Base-by-base conservation (phyloP, 2,888 invertebrate species). In the Philereme vetulata region DNA sequence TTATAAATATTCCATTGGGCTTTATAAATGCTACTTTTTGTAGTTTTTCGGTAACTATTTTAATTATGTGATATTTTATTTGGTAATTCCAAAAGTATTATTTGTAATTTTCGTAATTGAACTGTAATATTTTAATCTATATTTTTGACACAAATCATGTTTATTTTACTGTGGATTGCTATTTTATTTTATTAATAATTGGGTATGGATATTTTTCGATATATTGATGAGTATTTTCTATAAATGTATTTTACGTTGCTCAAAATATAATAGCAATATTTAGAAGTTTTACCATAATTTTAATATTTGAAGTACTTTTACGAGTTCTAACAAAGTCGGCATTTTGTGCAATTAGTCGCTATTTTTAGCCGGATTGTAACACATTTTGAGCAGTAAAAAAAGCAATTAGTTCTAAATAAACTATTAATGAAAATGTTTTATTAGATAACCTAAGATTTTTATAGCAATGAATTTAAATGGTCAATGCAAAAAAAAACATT, bases 51-150 rank as follows among this genome's bases (percentile, higher is more conserved):
- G 54, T 54, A 43, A 10, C 59, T 47, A 44, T 21, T 56, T 44
- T 60, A 44, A 53, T 56, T 46, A 52, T 65, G 67, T 67, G 67
- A 69, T 69, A 65, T 62, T 56, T 51, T 60, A 33, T 53, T 53
- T 53, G 56, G 51, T 45, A 46, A 61, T 63, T 60, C 49, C 63
- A 66, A 66, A 66, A 66, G 66, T 68, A 68, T 68, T 68, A 66
- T 64, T 63, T 62, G 64, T 54, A 61, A 64, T 66, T 58, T 66
- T 45, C 5, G 7, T 7, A 32, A 50, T 53, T 54, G 34, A 54
- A 54, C 50, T 51, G 52, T 40, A 11, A 42, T 46, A 21, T 54
- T 40, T 42, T 32, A 38, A 9, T 34, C 10, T 48, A 43, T 10
- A 10, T 42, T 58, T 49, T 44, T 43, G 8, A 36, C 38, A 40